Evolutionary conservation across 2,113 vertebrate species (phyloP), one percentile per base, ranked within the genome.

Genomic region (Anoplopoma fimbria): DNA sequence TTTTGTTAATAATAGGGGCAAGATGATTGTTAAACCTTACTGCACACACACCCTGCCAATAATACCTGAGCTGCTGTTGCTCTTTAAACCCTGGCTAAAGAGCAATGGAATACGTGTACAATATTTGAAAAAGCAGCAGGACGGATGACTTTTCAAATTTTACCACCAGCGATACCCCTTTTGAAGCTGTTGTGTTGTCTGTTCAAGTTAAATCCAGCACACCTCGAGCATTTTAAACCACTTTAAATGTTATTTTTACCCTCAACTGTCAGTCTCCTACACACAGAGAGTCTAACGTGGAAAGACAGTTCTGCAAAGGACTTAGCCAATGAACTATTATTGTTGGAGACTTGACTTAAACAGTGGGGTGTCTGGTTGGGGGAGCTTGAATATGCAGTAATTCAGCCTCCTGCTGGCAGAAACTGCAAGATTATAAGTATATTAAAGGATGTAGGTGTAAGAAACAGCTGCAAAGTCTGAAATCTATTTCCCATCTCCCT

Each of bases 221-320:
- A 87, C 71, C 67, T 87, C 55, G 49, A 83, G 45, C 51, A 57
- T 89, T 87, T 87, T 79, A 89, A 89, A 87, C 34, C 65, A 80
- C 45, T 83, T 91, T 69, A 60, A 88, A 75, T 86, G 88, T 87
- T 92, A 87, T 91, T 92, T 92, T 91, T 92, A 91, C 79, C 69
- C 73, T 82, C 31, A 60, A 55, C 79, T 88, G 78, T 87, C 86
- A 80, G 73, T 77, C 58, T 72, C 49, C 62, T 25, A 13, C 83
- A 67, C 51, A 62, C 34, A 57, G 29, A 77, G 62, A 75, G 45
- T 25, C 87, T 86, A 83, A 86, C 27, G 8, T 13, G n/a, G 36
- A 86, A 40, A 81, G 84, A 88, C 87, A 76, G 87, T 36, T 88
- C 65, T 79, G 73, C 63, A 55, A 77, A 60, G 2, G 3, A 74